phyloP scores from a whole-genome alignment of 1,140 invertebrate genomes.

The Cydia amplana region DNA sequence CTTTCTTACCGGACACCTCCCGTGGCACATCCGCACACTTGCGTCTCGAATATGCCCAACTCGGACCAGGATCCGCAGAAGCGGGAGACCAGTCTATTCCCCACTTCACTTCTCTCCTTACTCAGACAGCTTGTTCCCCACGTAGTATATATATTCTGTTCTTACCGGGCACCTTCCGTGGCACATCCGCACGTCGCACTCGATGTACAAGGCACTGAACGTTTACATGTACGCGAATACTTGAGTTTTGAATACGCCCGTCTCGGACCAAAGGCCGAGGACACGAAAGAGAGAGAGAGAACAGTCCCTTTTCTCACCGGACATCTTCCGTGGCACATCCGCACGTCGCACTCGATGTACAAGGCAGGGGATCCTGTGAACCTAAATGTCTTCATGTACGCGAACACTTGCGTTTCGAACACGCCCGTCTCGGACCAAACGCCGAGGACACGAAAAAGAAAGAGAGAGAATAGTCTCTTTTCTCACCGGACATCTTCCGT shows the following conservation, averaged over 20 bases:
- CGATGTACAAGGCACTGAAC: conserved; percentile 94
- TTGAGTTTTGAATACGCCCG: conserved; percentile 94
- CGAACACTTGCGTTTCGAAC: conserved; percentile 96
- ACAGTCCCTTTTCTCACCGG: conserved; percentile 85
- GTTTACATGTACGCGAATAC: too few relatives aligned
- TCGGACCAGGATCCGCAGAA: conserved; percentile 95
- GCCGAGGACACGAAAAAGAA: conserved; percentile 88
- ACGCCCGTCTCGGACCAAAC: conserved; percentile 93
- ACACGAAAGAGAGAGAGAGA: conserved; percentile 84
- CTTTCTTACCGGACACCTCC: conserved; percentile 53
- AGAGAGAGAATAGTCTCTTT: too few relatives aligned
- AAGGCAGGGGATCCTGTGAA: conserved; percentile 95
- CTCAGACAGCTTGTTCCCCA: too few relatives aligned
- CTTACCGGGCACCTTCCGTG: conserved; percentile 95
- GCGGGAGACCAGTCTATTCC: too few relatives aligned
- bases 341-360: conserved; percentile 92
- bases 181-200: conserved; percentile 97
- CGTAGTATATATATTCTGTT: too few relatives aligned
- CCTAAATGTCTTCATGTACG: conserved; percentile 97
- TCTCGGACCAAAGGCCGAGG: conserved; percentile 93
- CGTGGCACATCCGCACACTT: conserved; percentile 97
- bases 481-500: conserved; percentile 93
- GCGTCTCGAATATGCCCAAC: conserved; percentile 92
- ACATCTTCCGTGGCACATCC: conserved; percentile 96
- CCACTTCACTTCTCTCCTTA: too few relatives aligned